Conservation (phyloP, 2,888 invertebrate genomes). For the Synanthedon myopaeformis region DNA sequence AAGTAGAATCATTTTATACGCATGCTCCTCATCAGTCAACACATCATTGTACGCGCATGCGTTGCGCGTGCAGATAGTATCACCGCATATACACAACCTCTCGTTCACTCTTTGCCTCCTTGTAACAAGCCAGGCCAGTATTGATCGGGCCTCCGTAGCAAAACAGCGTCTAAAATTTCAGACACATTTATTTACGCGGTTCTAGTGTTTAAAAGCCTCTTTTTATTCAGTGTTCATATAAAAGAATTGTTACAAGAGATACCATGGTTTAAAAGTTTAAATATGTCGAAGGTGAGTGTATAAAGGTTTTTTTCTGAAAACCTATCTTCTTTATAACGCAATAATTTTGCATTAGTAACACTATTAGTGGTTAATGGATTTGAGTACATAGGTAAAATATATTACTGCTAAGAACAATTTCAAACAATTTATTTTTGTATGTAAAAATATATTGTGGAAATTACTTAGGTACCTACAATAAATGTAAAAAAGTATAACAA, state of each 20-base stretch:
- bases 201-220: slow-evolving; percentile 21
- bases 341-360: background rate
- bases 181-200: slow-evolving; percentile 14
- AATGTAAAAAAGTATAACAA: no score
- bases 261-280: slow-evolving; percentile 5
- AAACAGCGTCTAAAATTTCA: slow-evolving; percentile 25
- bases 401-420: no score
- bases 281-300: slow-evolving; percentile 58
- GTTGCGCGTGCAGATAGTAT: slow-evolving; percentile 11
- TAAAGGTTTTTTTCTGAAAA: background rate
- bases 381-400: no score
- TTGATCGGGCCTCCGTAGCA: slow-evolving; percentile 60
- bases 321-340: no score
- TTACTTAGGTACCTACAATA: no score
- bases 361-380: background rate
- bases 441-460: no score
- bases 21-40: slow-evolving; percentile 56
- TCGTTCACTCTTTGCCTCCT: slow-evolving; percentile 2
- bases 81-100: no score
- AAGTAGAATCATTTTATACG: slow-evolving; percentile 16
- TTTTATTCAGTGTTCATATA: no score
- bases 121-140: slow-evolving; percentile 34
- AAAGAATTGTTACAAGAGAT: no score
- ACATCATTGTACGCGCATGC: slow-evolving; percentile 61
- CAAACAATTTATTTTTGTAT: no score